Conservation (phyloP, 2,797 vertebrate species). For the Brachymystax lenok region DNA sequence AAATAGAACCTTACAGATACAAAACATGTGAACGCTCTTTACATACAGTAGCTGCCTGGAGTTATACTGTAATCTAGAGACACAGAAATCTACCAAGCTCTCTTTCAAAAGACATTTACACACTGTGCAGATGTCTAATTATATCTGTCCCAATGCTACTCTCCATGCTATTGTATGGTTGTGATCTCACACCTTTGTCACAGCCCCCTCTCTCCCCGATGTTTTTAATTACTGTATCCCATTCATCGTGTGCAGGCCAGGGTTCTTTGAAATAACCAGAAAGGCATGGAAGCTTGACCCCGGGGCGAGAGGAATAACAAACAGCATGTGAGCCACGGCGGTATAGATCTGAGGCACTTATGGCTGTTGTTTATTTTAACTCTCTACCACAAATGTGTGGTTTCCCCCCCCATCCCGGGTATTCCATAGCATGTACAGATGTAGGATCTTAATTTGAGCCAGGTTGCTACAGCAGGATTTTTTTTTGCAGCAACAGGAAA, state of each 20-base stretch:
- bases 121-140: background rate
- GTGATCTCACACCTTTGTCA: constrained; percentile 3
- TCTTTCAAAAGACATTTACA: background rate
- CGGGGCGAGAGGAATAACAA: background rate
- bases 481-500: too few relatives aligned
- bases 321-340: constrained; percentile 6
- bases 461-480: too few relatives aligned
- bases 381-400: background rate
- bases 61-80: background rate
- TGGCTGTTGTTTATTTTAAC: background rate
- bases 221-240: background rate
- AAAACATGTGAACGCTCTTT: background rate
- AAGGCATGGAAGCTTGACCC: background rate
- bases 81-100: background rate
- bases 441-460: too few relatives aligned
- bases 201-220: background rate
- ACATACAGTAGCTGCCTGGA: background rate
- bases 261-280: constrained; percentile 9
- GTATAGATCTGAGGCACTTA: background rate
- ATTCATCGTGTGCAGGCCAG: background rate
- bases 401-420: background rate
- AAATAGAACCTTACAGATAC: background rate
- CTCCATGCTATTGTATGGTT: background rate
- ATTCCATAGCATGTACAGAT: background rate
- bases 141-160: background rate